Evolutionary conservation across 1,140 invertebrate genomes (phyloP).

Genomic region (Propsilocerus akamusi): DNA sequence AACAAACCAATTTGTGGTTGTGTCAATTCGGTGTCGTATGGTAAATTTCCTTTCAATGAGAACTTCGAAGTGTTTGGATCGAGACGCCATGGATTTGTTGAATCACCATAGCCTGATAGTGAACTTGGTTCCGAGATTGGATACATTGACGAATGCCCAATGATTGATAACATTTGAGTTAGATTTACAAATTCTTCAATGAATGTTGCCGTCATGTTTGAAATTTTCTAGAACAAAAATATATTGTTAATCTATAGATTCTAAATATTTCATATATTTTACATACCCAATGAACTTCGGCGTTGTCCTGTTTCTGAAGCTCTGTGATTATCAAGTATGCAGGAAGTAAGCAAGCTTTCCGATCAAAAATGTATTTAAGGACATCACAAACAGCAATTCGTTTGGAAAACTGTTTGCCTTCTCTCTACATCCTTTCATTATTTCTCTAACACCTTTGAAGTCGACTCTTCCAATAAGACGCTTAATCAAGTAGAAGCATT

Average conservation of each 20-base stretch:
- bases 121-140: conserved; percentile 71
- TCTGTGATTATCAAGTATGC: conserved; percentile 91
- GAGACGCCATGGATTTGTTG: conserved; percentile 82
- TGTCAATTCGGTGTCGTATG: conserved; percentile 75
- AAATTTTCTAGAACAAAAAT: too few species aligned
- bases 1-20: conserved; percentile 77
- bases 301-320: conserved; percentile 71
- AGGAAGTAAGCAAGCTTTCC: conserved; percentile 78
- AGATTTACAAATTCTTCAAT: conserved; percentile 79
- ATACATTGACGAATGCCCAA: conserved; percentile 73
- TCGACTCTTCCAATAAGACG: conserved; percentile 78
- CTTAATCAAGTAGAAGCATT: conserved; percentile 68
- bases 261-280: too few species aligned
- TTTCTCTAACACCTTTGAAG: conserved; percentile 85
- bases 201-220: conserved; percentile 68
- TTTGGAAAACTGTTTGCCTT: conserved; percentile 64
- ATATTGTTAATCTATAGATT: too few species aligned
- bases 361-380: conserved; percentile 76
- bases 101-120: conserved; percentile 63
- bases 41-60: conserved; percentile 69
- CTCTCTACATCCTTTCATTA: conserved; percentile 83
- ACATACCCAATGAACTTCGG: conserved; percentile 90
- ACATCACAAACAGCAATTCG: conserved; percentile 59
- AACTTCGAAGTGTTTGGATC: conserved; percentile 78
- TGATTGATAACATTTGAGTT: conserved; percentile 89